Conservation (phyloP, 2,797 vertebrate genomes). For the Phrynocephalus vlangalii region DNA sequence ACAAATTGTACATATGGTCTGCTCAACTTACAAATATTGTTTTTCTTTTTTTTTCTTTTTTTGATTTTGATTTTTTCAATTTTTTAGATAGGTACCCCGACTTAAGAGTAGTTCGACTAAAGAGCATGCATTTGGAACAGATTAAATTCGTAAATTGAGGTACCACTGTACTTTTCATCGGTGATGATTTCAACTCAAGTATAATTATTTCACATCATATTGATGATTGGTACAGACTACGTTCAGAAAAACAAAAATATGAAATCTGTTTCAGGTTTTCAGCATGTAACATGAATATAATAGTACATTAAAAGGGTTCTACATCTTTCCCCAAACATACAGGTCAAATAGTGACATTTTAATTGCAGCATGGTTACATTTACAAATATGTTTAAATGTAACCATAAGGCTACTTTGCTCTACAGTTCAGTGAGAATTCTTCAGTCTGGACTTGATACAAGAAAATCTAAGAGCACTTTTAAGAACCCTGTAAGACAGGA, state of each 20-base stretch:
- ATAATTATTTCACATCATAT: background rate
- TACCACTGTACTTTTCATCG: background rate
- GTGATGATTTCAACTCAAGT: background rate
- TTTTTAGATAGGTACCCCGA: too few species aligned
- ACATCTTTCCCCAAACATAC: background rate
- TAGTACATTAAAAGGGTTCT: background rate
- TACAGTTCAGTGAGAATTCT: background rate
- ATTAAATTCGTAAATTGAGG: too few species aligned
- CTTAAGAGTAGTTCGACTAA: too few species aligned
- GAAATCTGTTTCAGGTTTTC: background rate
- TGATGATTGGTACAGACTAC: background rate
- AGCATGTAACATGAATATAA: background rate
- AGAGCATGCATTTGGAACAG: too few species aligned
- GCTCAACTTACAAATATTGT: too few species aligned
- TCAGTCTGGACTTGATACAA: background rate
- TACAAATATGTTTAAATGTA: too few species aligned
- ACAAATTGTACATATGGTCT: too few species aligned
- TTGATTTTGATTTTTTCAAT: too few species aligned
- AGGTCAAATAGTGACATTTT: background rate
- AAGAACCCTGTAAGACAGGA: background rate
- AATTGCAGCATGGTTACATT: background rate
- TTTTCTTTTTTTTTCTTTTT: too few species aligned
- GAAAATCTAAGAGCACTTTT: background rate
- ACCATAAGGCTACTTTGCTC: background rate
- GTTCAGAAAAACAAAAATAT: background rate